These are phyloP conservation scores for Drosophila villosipedis DNA, from an alignment of 2,888 invertebrate genomes.

Conservation along the genomic window DNA sequence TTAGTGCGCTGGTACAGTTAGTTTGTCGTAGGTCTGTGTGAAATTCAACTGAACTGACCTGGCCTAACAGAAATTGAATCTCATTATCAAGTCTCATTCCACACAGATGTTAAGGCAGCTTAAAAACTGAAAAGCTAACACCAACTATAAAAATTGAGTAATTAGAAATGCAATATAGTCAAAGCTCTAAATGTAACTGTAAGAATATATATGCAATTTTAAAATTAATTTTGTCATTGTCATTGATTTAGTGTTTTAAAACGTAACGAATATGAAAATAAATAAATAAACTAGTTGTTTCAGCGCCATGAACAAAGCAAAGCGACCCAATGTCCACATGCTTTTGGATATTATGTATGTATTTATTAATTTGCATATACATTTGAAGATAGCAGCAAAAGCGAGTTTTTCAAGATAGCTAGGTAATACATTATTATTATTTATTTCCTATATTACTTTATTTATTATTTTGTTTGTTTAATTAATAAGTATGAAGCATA, in stretches of 20 bases:
- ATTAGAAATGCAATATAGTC: not conserved
- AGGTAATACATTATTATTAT: not conserved
- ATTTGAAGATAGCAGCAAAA: not conserved
- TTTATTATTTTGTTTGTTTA: not conserved
- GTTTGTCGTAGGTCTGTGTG: conserved; percentile 71
- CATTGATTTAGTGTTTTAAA: not conserved
- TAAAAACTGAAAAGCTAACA: not conserved
- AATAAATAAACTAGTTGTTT: not conserved
- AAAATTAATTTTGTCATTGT: not conserved
- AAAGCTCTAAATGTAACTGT: not conserved
- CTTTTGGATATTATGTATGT: not conserved
- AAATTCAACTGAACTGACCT: conserved; percentile 66
- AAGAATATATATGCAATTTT: not conserved
- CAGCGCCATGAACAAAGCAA: not conserved
- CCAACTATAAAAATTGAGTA: not conserved
- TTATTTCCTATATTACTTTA: not conserved
- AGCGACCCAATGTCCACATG: not conserved
- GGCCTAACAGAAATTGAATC: conserved; percentile 32
- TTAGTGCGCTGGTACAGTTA: conserved; percentile 57
- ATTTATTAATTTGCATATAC: not conserved
- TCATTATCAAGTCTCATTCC: not conserved
- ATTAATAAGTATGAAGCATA: not conserved
- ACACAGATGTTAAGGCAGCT: not conserved
- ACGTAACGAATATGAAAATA: not conserved
- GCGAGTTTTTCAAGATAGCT: not conserved